Evolutionary conservation across 2,797 vertebrate genomes (phyloP), one percentile per base, ranked within the genome.

Genomic region (Jordanella pulchra): DNA sequence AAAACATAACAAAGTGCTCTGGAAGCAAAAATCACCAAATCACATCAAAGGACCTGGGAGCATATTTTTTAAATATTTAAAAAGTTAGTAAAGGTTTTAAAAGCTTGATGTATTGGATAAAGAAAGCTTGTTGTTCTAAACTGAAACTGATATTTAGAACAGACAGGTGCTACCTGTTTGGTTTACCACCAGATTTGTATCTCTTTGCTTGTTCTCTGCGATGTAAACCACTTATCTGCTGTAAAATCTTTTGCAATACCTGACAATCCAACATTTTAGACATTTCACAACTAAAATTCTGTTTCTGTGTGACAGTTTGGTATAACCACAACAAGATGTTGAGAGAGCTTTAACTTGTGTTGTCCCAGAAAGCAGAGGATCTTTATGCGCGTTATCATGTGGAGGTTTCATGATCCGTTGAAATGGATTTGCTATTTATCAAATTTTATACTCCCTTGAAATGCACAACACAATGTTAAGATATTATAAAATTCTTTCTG

Each of bases 161-260:
- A 61, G 4, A 25, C 60, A n/a, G 35, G 2, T 63, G 23, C 60
- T 63, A 42, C 35, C 32, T 63, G 21, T 63, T 39, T 39, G 35
- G 60, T 63, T 21, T 63, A 42, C 60, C 60, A 14, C 32, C 35
- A 63, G 60, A 63, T 63, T 39, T 63, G 13, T 42, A 63, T 63
- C 60, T 14, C 23, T 39, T 35, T n/a, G 23, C 60, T 39, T 7
- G 4, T 42, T 21, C 35, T 7, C 32, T 13, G 15, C 21, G n/a
- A 14, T 14, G 35, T 39, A 14, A 63, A 42, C 35, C 60, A 63
- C 35, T n/a, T 23, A 23, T 60, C 56, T 35, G 18, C 30, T 2
- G 9, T 39, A 21, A 10, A 60, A 35, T 60, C 18, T 60, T 18
- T 11, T 23, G 56, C 56, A 60, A 32, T 35, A 60, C 56, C 56